These are phyloP conservation scores for Phallusia fumigata DNA, from an alignment of 23 tunicate species.

Conservation along the genomic window DNA sequence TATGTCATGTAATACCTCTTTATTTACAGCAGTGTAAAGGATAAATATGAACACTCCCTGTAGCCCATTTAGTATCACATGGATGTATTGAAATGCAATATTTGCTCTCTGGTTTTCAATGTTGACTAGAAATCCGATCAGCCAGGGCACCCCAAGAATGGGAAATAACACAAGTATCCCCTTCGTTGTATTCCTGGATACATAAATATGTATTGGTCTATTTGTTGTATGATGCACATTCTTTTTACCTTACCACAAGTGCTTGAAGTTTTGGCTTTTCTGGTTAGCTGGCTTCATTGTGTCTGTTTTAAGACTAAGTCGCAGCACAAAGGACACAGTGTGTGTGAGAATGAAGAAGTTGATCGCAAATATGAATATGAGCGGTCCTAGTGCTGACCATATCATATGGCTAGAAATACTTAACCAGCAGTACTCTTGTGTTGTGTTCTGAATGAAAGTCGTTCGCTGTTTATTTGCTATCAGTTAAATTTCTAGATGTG, in stretches of 20 bases:
- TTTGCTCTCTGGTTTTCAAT: conserved; percentile 20
- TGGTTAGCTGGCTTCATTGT: conserved; percentile 47
- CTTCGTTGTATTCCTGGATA: conserved; percentile 76
- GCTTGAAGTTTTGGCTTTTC: conserved; percentile 33
- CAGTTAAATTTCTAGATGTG: not conserved
- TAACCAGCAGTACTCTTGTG: conserved; percentile 55
- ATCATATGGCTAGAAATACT: conserved; percentile 49
- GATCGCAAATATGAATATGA: conserved; percentile 49
- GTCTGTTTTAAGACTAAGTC: conserved; percentile 60
- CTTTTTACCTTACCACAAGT: conserved; percentile 52
- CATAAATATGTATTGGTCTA: not conserved
- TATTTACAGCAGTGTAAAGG: conserved; percentile 70
- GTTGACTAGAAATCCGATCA: conserved; percentile 62
- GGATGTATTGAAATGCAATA: conserved; percentile 64
- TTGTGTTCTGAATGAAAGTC: not conserved
- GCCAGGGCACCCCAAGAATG: conserved; percentile 85
- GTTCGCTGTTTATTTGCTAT: not conserved
- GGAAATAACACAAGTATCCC: conserved; percentile 76
- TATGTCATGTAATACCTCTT: conserved; percentile 40
- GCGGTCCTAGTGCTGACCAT: conserved; percentile 77
- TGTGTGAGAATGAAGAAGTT: conserved; percentile 69
- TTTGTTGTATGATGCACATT: too few relatives aligned
- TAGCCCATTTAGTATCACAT: conserved; percentile 67
- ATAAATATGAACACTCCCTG: conserved; percentile 83
- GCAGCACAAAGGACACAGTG: conserved; percentile 60